Conservation (phyloP, 2,888 invertebrate species). For the Perithous albicinctus region DNA sequence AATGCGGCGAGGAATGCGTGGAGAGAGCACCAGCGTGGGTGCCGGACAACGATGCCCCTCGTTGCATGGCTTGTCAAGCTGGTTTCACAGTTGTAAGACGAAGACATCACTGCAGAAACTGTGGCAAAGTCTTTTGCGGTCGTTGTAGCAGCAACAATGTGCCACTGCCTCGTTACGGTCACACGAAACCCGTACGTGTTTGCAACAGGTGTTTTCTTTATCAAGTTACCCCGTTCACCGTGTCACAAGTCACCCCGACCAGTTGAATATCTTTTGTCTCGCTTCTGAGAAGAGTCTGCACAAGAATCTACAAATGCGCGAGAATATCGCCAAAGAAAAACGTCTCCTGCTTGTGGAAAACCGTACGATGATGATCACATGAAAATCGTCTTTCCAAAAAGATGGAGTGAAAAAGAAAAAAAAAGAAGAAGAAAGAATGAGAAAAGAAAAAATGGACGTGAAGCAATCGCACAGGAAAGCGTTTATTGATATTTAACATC, state of each 20-base stretch:
- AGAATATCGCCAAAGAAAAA: constrained; percentile 54
- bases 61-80: constrained; percentile 96
- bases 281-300: constrained; percentile 47
- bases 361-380: no score
- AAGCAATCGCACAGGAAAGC: not conserved
- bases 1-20: constrained; percentile 82
- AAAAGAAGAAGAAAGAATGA: not conserved
- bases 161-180: constrained; percentile 96
- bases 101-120: constrained; percentile 98
- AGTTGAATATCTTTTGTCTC: constrained; percentile 78
- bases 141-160: constrained; percentile 97
- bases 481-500: constrained; percentile 9
- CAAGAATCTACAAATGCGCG: constrained; percentile 30
- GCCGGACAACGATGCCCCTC: constrained; percentile 95
- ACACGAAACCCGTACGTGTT: constrained; percentile 96
- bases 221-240: constrained; percentile 89
- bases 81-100: constrained; percentile 98
- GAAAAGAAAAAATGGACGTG: not conserved
- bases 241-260: constrained; percentile 80
- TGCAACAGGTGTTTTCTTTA: constrained; percentile 95
- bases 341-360: constrained; percentile 22
- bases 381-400: not conserved
- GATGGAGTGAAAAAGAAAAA: not conserved
- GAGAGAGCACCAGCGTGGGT: constrained; percentile 95
- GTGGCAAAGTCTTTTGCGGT: constrained; percentile 98